Base-by-base conservation (phyloP, 2,113 vertebrate genomes). In the Oreotrochilus melanogaster region DNA sequence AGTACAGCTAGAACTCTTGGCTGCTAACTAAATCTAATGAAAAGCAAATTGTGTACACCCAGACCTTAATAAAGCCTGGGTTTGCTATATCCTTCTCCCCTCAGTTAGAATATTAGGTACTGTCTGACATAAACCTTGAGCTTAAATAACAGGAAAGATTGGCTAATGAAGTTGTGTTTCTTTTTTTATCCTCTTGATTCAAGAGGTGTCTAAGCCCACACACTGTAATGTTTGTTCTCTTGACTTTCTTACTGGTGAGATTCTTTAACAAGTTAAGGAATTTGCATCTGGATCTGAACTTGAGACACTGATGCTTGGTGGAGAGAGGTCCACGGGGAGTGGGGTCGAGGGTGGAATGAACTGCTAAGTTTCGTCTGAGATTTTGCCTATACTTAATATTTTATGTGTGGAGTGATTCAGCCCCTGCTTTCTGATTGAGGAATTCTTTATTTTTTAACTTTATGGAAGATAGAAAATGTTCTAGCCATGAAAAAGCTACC, bases 11-110 rank as follows among this genome's bases (percentile, higher is more conserved):
- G 87, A 95, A 89, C 58, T 91, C 78, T 79, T 76, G 58, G 74
- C 71, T 89, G 23, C 72, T 94, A 92, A 91, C 78, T 89, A 95
- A 89, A 91, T 70, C 43, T 92, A 95, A 91, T 95, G 73, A 92
- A 95, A 95, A 76, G 33, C 91, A 93, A 94, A 95, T 94, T 54
- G 89, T 67, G 60, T 83, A 80, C 31, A 30, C 62, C 39, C 4
- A 3, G 78, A 78, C 66, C 66, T 92, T 89, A 94, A 91, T 89
- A 94, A 95, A 75, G 42, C 66, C 45, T 82, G n/a, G 6, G 31
- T 72, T 92, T 11, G 2, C 76, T 87, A 12, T 67, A 94, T 90
- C 79, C 31, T 92, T 93, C 75, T 89, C 33, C 3, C 37, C 23
- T 47, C 47, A 21, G 17, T 78, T 95, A 75, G 73, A 84, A 60